Conservation (phyloP, 2,113 vertebrate species). For the Paramormyrops kingsleyae region DNA sequence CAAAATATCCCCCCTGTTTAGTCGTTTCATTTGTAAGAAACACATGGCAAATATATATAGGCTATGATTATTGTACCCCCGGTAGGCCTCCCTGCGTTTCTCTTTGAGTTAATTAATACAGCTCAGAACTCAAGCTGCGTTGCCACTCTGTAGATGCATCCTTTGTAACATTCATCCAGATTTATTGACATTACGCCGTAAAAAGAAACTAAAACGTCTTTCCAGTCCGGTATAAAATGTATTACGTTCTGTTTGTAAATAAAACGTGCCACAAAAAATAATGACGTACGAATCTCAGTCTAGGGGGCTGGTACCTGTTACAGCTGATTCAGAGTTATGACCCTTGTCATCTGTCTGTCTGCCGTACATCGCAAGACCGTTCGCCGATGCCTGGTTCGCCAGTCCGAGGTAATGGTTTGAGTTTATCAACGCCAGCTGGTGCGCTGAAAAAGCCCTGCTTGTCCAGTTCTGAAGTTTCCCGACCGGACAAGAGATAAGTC, state of each 20-base stretch:
- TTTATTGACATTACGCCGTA: neutral
- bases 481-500: conserved; percentile 85
- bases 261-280: conserved; percentile 12
- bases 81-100: neutral
- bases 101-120: conserved; percentile 3
- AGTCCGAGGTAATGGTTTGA: conserved; percentile 88
- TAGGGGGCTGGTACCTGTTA: conserved; percentile 79
- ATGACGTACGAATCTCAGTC: conserved; percentile 50
- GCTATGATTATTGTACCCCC: neutral
- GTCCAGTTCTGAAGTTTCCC: conserved; percentile 90
- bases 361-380: conserved; percentile 71
- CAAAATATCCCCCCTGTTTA: neutral
- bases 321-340: conserved; percentile 70
- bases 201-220: neutral
- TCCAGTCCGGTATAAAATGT: neutral
- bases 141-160: neutral
- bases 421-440: conserved; percentile 83
- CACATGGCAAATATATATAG: neutral
- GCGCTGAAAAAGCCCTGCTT: conserved; percentile 82
- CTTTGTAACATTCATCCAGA: neutral
- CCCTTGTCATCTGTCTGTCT: conserved; percentile 70
- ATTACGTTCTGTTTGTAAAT: conserved; percentile 6
- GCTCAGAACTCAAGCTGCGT: neutral
- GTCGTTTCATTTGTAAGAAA: neutral
- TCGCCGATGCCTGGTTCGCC: conserved; percentile 63